These are phyloP conservation scores for Premnoplex brunnescens DNA, from an alignment of 2,797 vertebrate genomes.

Conservation along the genomic window DNA sequence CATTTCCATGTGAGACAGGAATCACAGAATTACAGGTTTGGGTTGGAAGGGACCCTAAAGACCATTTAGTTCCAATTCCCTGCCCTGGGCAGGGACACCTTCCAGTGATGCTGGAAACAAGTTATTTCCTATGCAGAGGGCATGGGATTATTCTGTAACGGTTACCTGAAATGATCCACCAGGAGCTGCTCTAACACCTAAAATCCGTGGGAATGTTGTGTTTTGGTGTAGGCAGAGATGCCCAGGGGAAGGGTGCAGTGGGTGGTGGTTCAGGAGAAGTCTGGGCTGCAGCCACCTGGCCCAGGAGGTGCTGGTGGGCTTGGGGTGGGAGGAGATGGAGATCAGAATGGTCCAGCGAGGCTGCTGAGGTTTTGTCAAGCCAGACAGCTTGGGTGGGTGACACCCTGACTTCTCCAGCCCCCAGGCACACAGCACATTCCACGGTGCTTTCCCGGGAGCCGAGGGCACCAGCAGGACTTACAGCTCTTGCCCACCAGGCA, in stretches of 20 bases:
- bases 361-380: not conserved
- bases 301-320: accelerated
- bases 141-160: not conserved
- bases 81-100: not conserved
- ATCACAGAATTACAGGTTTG: not conserved
- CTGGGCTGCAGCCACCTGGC: not conserved
- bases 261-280: not conserved
- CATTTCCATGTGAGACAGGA: not conserved
- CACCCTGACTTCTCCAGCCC: not conserved
- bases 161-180: not conserved
- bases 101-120: not conserved
- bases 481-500: not conserved
- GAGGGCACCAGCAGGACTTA: not conserved
- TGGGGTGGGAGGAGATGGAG: not conserved
- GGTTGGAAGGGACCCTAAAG: not conserved
- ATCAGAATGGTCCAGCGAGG: not conserved
- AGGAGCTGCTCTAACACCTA: not conserved
- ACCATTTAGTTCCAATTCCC: not conserved
- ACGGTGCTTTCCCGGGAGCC: not conserved
- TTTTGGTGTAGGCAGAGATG: not conserved
- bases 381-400: not conserved
- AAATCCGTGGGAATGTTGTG: not conserved
- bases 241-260: not conserved
- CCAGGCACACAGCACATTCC: not conserved
- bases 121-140: not conserved